phyloP scores from a whole-genome alignment of 2,113 vertebrate species.

The Pitta sordida region DNA sequence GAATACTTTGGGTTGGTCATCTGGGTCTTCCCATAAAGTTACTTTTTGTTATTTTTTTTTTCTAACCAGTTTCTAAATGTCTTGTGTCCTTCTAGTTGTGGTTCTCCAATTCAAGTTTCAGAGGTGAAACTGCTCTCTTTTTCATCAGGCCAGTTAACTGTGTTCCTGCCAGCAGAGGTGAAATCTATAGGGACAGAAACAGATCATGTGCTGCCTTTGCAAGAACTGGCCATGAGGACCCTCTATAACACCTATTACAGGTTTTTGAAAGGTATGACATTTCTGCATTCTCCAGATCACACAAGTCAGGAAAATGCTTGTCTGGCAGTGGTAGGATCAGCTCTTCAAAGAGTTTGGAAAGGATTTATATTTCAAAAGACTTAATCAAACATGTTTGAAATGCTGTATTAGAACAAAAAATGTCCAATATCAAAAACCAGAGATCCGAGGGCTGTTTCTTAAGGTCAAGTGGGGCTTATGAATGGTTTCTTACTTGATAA shows the following conservation, averaged over 20 bases:
- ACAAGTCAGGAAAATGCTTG: background rate
- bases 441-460: background rate
- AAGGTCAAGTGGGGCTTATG: background rate
- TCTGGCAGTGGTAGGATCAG: background rate
- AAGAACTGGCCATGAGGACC: conserved; percentile 88
- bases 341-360: background rate
- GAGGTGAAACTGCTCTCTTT: conserved; percentile 80
- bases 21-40: background rate
- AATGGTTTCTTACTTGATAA: background rate
- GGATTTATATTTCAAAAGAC: background rate
- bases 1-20: background rate
- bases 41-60: background rate
- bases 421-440: background rate
- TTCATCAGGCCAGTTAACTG: conserved; percentile 75
- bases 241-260: conserved; percentile 77
- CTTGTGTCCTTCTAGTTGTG: conserved; percentile 80
- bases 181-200: conserved; percentile 84
- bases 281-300: background rate
- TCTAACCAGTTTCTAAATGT: conserved; percentile 19
- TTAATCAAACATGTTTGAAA: conserved; percentile 5
- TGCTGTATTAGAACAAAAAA: background rate
- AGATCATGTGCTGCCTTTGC: conserved; percentile 86
- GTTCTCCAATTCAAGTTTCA: conserved; percentile 76
- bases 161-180: conserved; percentile 89
- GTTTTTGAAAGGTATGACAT: conserved; percentile 73